Evolutionary conservation across 2,888 invertebrate species (phyloP), one percentile per base, ranked within the genome.

Genomic region (Melieria omissa): DNA sequence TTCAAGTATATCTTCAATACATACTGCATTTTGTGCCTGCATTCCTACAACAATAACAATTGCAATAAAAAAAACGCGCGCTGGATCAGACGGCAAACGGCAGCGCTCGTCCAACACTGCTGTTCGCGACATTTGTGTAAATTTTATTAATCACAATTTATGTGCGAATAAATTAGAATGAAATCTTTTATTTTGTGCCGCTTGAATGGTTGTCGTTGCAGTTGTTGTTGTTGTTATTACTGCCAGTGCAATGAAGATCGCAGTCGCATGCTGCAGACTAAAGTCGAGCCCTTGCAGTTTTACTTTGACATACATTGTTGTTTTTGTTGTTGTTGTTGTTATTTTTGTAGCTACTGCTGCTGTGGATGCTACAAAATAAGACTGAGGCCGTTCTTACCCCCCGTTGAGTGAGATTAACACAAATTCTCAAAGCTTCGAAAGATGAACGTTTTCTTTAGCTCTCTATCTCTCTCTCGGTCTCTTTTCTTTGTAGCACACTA

Each of bases 91-190:
- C 29, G 29, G 29, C 29, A 29, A 29, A 29, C 29, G 29, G 29
- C 29, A 29, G 29, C 29, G 29, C 29, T 29, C 29, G 29, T 29
- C 29, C 29, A 29, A 29, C 29, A 29, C 29, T 29, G 29, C 29
- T 29, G 29, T 29, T 2, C 29, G 63, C 47, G 63, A 69, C 69
- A 63, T 69, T 73, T 78, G 77, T 75, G 76, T 78, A 85, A 85
- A 85, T 85, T 85, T 85, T 85, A 85, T 85, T 84, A 85, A 85
- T 84, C 84, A 81, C 83, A 85, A 85, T 84, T 85, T 85, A 85
- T 85, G 85, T 80, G 81, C 80, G 79, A 84, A 85, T 85, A 85
- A 85, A 85, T 85, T 69, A 69, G 54, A 69, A 63, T 63, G 69
- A 69, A 69, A 69, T 69, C 63, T 52, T 69, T 69, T 63, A 9